phyloP scores from a whole-genome alignment of 2,113 vertebrate genomes.

The Lynx canadensis region DNA sequence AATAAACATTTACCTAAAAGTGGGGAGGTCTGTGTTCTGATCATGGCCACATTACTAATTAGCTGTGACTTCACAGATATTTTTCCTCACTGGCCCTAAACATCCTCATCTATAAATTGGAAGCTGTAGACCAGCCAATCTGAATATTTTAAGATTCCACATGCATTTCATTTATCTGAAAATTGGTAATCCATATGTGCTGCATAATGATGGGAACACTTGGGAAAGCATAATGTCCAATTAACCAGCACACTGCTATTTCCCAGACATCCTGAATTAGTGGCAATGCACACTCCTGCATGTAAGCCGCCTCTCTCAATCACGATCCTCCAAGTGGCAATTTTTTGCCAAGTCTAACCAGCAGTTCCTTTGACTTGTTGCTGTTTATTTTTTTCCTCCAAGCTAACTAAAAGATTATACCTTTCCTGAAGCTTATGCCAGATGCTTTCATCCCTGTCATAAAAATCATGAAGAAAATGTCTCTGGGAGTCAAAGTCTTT shows the following conservation, averaged over 20 bases:
- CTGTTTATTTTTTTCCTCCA: constrained; percentile 51
- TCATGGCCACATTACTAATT: neutral
- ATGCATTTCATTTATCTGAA: constrained; percentile 66
- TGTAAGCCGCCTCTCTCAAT: constrained; percentile 42
- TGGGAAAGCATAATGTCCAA: constrained; percentile 61
- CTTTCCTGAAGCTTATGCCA: constrained; percentile 56
- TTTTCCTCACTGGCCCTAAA: neutral
- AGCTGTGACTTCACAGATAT: neutral
- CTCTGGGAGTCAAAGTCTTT: constrained; percentile 24
- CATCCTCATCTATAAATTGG: constrained; percentile 8
- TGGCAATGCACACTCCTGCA: neutral
- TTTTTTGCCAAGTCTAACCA: constrained; percentile 66
- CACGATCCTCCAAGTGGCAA: constrained; percentile 56
- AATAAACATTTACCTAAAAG: neutral
- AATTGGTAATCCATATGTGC: constrained; percentile 56
- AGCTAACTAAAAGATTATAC: constrained; percentile 72
- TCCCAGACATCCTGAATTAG: constrained; percentile 52
- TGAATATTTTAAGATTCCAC: constrained; percentile 53
- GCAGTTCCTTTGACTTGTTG: constrained; percentile 67
- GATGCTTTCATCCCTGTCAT: constrained; percentile 53
- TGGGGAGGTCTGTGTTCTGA: neutral
- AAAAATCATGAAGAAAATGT: constrained; percentile 51
- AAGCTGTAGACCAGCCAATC: neutral
- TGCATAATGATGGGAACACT: constrained; percentile 47
- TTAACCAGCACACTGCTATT: constrained; percentile 39